Base-by-base conservation (phyloP, 2,888 invertebrate species). In the Heliconius ethilla region DNA sequence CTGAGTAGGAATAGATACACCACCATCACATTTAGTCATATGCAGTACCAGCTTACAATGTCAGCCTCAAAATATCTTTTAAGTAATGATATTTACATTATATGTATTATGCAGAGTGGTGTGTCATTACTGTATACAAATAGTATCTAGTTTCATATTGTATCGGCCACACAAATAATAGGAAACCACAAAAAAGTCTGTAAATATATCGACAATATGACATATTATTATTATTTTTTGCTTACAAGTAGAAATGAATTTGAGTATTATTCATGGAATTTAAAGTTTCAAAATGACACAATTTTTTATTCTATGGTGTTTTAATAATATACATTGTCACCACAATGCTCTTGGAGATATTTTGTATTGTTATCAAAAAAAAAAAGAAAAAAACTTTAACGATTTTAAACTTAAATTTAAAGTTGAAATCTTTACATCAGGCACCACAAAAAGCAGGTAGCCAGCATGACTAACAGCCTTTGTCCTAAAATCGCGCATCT, bases 401-500 rank as follows among this genome's bases (percentile, higher is more conserved):
- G n/a, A n/a, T n/a, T n/a, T n/a, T n/a, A n/a, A n/a, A n/a, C n/a
- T n/a, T n/a, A n/a, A n/a, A n/a, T n/a, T n/a, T n/a, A n/a, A n/a
- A n/a, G n/a, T n/a, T n/a, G n/a, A n/a, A n/a, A n/a, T 33, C 29
- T 33, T 33, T 33, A 33, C 29, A 63, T 63, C 37, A 40, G 63
- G 63, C 63, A 85, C 87, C 83, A 91, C 87, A 90, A 91, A 91
- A 91, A 90, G 84, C 90, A 90, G 90, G 90, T 90, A 90, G 86
- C 86, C 84, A 82, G 85, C 85, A 90, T 93, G 92, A 92, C 90
- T 91, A 92, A 92, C 86, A 86, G 87, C 85, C 90, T 91, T 93
- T 94, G 94, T 92, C 89, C 91, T 88, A 89, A 93, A 92, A 93
- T 89, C 90, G 89, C 87, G 90, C 86, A 86, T 86, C 83, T 84